Evolutionary conservation across 2,888 invertebrate genomes (phyloP).

Genomic region (Drosophila formosana): DNA sequence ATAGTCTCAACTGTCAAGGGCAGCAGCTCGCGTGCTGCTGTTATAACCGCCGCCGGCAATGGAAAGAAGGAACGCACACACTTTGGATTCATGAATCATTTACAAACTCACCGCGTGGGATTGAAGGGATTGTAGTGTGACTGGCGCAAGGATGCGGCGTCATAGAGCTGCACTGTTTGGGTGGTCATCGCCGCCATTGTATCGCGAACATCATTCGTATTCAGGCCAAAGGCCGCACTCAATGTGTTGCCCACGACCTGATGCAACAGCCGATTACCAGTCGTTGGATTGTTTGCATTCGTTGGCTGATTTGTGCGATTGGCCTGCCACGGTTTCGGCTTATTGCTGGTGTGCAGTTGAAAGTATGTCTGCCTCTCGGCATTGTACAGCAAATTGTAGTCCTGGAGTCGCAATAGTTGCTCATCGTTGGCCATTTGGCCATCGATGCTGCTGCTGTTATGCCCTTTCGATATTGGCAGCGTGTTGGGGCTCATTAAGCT

Average conservation of each 20-base stretch:
- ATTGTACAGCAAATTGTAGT: constrained; percentile 81
- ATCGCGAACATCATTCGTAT: constrained; percentile 17
- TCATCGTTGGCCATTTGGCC: constrained; percentile 45
- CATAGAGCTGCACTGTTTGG: constrained; percentile 76
- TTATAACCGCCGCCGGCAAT: neutral
- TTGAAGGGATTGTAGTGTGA: constrained; percentile 82
- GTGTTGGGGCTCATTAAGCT: constrained; percentile 56
- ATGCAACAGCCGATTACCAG: constrained; percentile 62
- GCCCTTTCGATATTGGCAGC: constrained; percentile 61
- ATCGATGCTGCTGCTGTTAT: constrained; percentile 28
- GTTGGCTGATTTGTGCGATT: neutral
- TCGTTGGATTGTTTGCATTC: neutral
- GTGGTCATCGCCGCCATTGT: constrained; percentile 38
- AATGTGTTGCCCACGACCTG: constrained; percentile 73
- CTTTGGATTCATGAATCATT: constrained; percentile 24
- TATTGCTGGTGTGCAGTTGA: constrained; percentile 70
- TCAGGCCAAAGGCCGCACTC: constrained; percentile 76
- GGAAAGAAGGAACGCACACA: constrained; percentile 2
- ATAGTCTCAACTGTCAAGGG: neutral
- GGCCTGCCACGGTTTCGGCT: constrained; percentile 9
- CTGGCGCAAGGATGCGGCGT: constrained; percentile 76
- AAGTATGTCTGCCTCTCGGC: constrained; percentile 82
- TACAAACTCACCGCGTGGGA: constrained; percentile 82
- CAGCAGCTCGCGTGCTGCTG: too few species aligned
- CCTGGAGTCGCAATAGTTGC: constrained; percentile 74